Conservation (phyloP, 2,888 invertebrate genomes). For the Idaea dimidiata region DNA sequence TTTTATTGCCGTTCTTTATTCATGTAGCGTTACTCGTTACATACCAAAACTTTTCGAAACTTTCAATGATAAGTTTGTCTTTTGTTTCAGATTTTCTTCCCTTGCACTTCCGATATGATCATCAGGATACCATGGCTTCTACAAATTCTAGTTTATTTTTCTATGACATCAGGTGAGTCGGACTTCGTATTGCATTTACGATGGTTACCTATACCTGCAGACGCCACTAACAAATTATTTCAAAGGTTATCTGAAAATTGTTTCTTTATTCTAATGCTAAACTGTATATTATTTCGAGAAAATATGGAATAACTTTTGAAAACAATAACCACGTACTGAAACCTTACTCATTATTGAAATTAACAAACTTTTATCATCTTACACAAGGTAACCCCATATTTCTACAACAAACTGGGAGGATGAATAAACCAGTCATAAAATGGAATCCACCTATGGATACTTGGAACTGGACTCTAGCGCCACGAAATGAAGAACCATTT, state of each 20-base stretch:
- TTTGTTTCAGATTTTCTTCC: conserved; percentile 58
- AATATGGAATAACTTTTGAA: background rate
- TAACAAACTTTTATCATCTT: conserved; percentile 4
- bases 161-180: conserved; percentile 56
- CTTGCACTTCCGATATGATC: conserved; percentile 59
- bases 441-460: conserved; percentile 73
- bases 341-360: background rate
- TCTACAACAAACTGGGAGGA: conserved; percentile 54
- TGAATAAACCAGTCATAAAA: conserved; percentile 64
- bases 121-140: conserved; percentile 69
- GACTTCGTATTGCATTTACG: conserved; percentile 6
- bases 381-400: conserved; percentile 74
- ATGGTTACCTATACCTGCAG: background rate
- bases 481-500: conserved; percentile 64
- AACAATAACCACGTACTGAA: background rate
- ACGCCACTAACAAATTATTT: too few relatives aligned
- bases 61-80: conserved; percentile 10
- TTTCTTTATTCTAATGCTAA: too few relatives aligned
- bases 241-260: too few relatives aligned
- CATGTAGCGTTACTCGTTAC: background rate
- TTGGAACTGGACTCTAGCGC: conserved; percentile 69
- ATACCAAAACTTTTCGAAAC: too few relatives aligned
- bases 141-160: conserved; percentile 41
- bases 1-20: conserved; percentile 6
- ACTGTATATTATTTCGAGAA: background rate